Percentiles rank a stretch among this genome's conserved stretches.
Conservation (phyloP, 2,888 invertebrate species). For the Lissocephala sabroskyi region DNA sequence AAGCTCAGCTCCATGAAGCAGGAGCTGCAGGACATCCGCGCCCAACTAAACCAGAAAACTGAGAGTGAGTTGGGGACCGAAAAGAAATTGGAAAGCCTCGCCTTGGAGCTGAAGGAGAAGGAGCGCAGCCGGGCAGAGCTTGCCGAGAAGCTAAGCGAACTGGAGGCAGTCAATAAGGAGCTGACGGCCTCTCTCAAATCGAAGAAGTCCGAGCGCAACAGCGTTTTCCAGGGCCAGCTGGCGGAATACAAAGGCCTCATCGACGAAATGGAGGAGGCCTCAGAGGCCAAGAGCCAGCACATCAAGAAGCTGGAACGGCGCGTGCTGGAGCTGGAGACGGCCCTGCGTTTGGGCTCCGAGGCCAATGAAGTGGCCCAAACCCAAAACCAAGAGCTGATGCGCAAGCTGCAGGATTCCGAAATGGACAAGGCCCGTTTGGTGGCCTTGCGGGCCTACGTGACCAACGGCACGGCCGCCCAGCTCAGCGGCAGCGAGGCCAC, state of each 20-base stretch:
- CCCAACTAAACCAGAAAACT: slow-evolving; percentile 29
- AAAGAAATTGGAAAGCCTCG: too few relatives aligned
- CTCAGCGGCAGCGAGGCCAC: slow-evolving; percentile 1
- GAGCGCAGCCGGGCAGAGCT: slow-evolving; percentile 20
- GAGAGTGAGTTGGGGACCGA: too few relatives aligned
- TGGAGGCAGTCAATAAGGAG: slow-evolving; percentile 42
- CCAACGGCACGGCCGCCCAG: slow-evolving; percentile 19
- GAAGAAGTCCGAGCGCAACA: slow-evolving; percentile 30
- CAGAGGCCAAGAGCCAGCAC: slow-evolving; percentile 31
- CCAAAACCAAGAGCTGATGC: slow-evolving; percentile 38
- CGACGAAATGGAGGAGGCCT: slow-evolving; percentile 60
- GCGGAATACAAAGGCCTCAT: slow-evolving; percentile 58
- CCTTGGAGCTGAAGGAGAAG: too few relatives aligned
- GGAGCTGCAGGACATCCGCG: slow-evolving; percentile 43
- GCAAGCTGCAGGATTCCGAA: slow-evolving; percentile 44
- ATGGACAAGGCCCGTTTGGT: slow-evolving; percentile 52
- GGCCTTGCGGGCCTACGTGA: slow-evolving; percentile 27
- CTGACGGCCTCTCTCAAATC: slow-evolving; percentile 22
- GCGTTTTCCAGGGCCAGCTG: slow-evolving; percentile 43
- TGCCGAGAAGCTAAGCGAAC: slow-evolving; percentile 38
- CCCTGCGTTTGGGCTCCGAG: slow-evolving; percentile 27
- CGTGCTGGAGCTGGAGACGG: slow-evolving; percentile 37
- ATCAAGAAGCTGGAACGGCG: slow-evolving; percentile 36
- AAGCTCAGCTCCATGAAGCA: slow-evolving; percentile 51
- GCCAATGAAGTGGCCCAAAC: slow-evolving; percentile 29